Percentiles rank a stretch among this genome's conserved stretches.
phyloP scores from a whole-genome alignment of 2,113 vertebrate genomes.

The Morone saxatilis region DNA sequence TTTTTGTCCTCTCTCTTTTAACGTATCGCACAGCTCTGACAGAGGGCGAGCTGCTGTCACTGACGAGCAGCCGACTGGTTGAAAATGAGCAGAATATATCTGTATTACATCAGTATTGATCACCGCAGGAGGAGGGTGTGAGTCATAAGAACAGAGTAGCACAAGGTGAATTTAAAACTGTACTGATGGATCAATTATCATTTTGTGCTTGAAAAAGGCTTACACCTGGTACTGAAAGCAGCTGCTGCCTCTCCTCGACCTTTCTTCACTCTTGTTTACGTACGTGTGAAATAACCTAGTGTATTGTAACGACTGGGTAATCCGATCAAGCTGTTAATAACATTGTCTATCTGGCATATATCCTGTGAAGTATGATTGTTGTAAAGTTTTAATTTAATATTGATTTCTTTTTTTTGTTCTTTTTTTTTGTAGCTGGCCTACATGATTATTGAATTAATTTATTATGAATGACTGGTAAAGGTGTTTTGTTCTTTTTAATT shows the following conservation, averaged over 20 bases:
- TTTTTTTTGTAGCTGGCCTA: slow-evolving; percentile 98
- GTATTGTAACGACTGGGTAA: slow-evolving; percentile 85
- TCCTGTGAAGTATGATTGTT: slow-evolving; percentile 93
- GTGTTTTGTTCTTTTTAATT: slow-evolving; percentile 87
- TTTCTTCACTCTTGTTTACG: slow-evolving; percentile 87
- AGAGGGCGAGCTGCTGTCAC: slow-evolving; percentile 17
- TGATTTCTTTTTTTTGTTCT: slow-evolving; percentile 64
- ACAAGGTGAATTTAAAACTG: slow-evolving; percentile 46
- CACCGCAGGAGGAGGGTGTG: slow-evolving; percentile 35
- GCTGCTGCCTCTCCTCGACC: slow-evolving; percentile 54
- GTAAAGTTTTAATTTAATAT: slow-evolving; percentile 82
- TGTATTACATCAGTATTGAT: slow-evolving; percentile 68
- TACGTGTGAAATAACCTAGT: slow-evolving; percentile 83
- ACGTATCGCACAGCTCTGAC: slow-evolving; percentile 44
- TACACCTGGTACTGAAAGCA: slow-evolving; percentile 23
- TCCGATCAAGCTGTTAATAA: slow-evolving; percentile 87
- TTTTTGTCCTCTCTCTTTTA: slow-evolving; percentile 36
- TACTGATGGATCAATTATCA: slow-evolving; percentile 37
- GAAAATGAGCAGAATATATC: slow-evolving; percentile 46
- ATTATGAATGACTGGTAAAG: slow-evolving; percentile 88
- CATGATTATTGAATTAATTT: slow-evolving; percentile 93
- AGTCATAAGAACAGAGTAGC: slow-evolving; percentile 18
- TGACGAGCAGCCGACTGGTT: slow-evolving; percentile 30
- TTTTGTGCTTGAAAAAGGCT: slow-evolving; percentile 43
- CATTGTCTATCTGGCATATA: slow-evolving; percentile 88